Evolutionary conservation across 2,888 invertebrate genomes (phyloP), one percentile per base, ranked within the genome.

Genomic region (Oeneis ivallda): DNA sequence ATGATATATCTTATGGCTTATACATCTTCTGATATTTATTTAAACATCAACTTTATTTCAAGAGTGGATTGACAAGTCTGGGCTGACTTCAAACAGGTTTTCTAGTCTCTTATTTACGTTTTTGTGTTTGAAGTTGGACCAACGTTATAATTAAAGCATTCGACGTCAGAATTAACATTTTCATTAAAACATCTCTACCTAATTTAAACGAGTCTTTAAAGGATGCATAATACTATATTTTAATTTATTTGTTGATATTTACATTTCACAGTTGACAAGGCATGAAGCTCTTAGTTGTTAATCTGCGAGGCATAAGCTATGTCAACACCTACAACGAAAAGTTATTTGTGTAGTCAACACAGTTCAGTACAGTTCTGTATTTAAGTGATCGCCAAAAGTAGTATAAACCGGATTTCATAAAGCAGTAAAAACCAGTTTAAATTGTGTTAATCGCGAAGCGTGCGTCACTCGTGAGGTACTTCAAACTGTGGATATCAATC

Each of bases 31-130:
- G 49, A 26, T 37, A 8, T 15, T 15, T 13, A n/a, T 34, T 37
- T 53, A 15, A 37, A 53, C 53, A 53, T 13, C 5, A 26, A 50
- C 37, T 56, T 17, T 8, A 56, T 41, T 13, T 39, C 2, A 10
- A 41, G 5, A 56, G 19, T 39, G 7, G 13, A 41, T 39, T 56
- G 56, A 56, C 56, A 41, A 17, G 56, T 56, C 56, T 39, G 39
- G 56, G 39, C 5, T 19, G 56, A 56, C 56, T 13, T 56, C 56
- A 56, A 56, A 56, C 56, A 19, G 41, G 56, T 56, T 56, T 56
- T 39, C 17, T 19, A 41, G 41, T 19, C 39, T 37, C 15, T 56
- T 41, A 56, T 19, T 56, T 41, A 56, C 56, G 19, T 19, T 39
- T 39, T 17, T 9, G 19, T 39, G 39, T 54, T 17, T n/a, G 19